Conservation (phyloP, 1,140 invertebrate species). For the Temnothorax longispinosus region DNA sequence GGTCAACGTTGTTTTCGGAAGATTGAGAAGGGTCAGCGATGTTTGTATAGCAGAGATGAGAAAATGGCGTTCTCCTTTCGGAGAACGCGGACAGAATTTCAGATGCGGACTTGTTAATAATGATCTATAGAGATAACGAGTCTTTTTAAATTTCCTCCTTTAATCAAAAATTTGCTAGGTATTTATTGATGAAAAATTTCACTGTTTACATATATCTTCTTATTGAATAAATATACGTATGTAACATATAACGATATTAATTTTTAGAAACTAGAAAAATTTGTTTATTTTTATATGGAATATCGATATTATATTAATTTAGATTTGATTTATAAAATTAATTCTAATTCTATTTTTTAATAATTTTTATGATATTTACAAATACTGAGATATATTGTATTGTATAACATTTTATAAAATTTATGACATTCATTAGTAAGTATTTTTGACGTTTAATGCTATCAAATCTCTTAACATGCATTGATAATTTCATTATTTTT, state of each 20-base stretch:
- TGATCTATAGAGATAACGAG: not conserved
- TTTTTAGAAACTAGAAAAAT: not conserved
- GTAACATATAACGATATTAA: not conserved
- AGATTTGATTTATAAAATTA: not conserved
- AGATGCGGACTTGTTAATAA: slow-evolving; percentile 26
- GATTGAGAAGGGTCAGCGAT: slow-evolving; percentile 57
- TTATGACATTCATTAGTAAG: not conserved
- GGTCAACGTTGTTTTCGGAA: slow-evolving; percentile 57
- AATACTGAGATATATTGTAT: not conserved
- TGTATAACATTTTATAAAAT: not conserved
- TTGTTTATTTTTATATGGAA: not conserved
- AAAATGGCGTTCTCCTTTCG: slow-evolving; percentile 30
- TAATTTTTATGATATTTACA: not conserved
- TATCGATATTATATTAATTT: not conserved
- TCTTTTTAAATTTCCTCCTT: not conserved
- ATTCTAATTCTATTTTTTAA: not conserved
- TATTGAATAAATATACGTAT: not conserved
- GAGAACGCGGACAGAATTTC: slow-evolving; percentile 27
- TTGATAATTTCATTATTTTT: not conserved
- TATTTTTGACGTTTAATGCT: not conserved
- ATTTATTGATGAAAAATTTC: not conserved
- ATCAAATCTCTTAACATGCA: not conserved
- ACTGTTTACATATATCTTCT: not conserved
- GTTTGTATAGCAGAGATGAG: slow-evolving; percentile 51
- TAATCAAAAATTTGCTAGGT: not conserved